These are phyloP conservation scores for Danaus plexippus DNA, from an alignment of 1,140 invertebrate species.

Conservation along the genomic window DNA sequence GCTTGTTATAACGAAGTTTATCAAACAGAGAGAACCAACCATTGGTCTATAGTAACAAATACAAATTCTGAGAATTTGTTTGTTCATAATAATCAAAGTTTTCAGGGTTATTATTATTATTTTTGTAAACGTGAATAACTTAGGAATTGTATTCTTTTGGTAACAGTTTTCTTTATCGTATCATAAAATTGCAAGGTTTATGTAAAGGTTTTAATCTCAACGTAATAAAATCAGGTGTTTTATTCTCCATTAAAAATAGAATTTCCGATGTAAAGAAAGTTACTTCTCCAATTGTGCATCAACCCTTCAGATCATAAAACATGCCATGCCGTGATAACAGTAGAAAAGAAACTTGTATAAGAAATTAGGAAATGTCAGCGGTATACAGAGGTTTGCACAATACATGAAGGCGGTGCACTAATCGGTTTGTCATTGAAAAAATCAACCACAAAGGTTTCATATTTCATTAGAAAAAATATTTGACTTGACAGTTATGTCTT, in stretches of 20 bases:
- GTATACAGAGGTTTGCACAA: conserved; percentile 18
- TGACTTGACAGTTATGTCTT: background rate
- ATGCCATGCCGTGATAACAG: conserved; percentile 59
- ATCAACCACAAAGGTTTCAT: background rate
- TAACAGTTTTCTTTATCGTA: too few relatives aligned
- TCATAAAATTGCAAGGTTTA: too few relatives aligned
- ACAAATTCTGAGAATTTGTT: too few relatives aligned
- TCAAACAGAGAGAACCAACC: conserved; percentile 19
- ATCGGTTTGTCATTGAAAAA: background rate
- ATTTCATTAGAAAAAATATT: background rate
- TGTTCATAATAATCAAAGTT: too few relatives aligned
- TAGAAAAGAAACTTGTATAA: conserved; percentile 40
- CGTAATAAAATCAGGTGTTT: too few relatives aligned
- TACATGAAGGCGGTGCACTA: conserved; percentile 8
- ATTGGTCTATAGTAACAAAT: conserved; percentile 6
- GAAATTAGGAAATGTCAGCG: conserved; percentile 31
- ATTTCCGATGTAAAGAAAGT: too few relatives aligned
- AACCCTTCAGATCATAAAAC: conserved; percentile 27
- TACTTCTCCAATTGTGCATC: too few relatives aligned
- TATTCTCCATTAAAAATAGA: too few relatives aligned
- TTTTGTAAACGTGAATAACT: too few relatives aligned
- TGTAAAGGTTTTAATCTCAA: too few relatives aligned
- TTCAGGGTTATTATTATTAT: too few relatives aligned
- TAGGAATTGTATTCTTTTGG: too few relatives aligned
- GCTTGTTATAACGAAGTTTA: conserved; percentile 30